Percentiles rank a stretch among this genome's conserved stretches.
Evolutionary conservation across 2,113 vertebrate genomes (phyloP).

Genomic region (Gadus macrocephalus): DNA sequence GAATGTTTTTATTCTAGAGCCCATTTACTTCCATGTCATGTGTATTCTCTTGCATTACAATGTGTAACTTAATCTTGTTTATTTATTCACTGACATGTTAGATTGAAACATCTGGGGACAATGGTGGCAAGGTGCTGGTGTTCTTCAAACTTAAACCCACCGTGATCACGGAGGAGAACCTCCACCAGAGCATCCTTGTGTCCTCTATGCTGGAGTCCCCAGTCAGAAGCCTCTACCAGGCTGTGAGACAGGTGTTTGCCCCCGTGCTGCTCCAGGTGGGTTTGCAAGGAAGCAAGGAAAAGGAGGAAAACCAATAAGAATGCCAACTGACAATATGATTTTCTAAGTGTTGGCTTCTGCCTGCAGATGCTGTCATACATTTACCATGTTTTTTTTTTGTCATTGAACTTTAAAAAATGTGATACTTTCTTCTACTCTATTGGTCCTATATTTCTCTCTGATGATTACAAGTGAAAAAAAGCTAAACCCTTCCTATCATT

Average conservation of each 20-base stretch:
- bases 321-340: too few species aligned
- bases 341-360: too few species aligned
- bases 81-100: conserved; percentile 41
- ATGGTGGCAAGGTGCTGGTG: conserved; percentile 81
- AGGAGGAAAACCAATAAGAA: too few species aligned
- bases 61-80: conserved; percentile 11
- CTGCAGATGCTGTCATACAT: not conserved
- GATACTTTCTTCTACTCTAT: too few species aligned
- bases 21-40: not conserved
- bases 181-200: conserved; percentile 86
- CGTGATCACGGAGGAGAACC: conserved; percentile 90
- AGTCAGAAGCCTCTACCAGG: conserved; percentile 90
- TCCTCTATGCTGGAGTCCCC: conserved; percentile 96
- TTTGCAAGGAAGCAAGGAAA: not conserved
- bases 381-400: not conserved
- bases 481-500: too few species aligned
- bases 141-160: conserved; percentile 93
- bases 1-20: not conserved
- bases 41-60: not conserved
- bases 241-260: conserved; percentile 87
- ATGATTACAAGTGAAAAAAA: too few species aligned
- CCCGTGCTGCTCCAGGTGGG: conserved; percentile 85
- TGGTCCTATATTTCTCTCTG: too few species aligned
- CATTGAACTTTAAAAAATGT: not conserved
- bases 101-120: conserved; percentile 77